Conservation (phyloP, 2,113 vertebrate species). For the Nothobranchius furzeri region DNA sequence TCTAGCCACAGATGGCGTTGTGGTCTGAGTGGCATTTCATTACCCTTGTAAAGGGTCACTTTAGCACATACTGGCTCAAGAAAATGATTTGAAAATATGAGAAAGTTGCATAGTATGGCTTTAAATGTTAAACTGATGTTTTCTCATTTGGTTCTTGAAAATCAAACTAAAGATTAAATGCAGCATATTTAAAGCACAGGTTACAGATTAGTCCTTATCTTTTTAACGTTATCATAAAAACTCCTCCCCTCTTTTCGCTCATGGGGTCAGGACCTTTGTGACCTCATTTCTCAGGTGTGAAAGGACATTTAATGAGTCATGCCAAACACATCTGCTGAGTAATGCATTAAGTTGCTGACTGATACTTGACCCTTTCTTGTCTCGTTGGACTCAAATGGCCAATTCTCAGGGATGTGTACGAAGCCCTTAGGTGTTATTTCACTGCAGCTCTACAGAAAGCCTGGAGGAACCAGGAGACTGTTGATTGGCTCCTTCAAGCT, state of each 20-base stretch:
- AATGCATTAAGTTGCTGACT: constrained; percentile 28
- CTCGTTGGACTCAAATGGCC: constrained; percentile 17
- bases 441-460: constrained; percentile 68
- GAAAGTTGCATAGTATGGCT: constrained; percentile 15
- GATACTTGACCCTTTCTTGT: constrained; percentile 69
- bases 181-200: too few relatives aligned
- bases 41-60: too few relatives aligned
- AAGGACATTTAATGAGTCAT: constrained; percentile 5
- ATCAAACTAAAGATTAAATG: too few relatives aligned
- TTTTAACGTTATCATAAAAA: too few relatives aligned
- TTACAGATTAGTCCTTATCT: too few relatives aligned
- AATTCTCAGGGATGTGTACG: constrained; percentile 22
- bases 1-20: too few relatives aligned
- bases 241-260: neutral
- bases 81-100: too few relatives aligned
- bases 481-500: constrained; percentile 58
- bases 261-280: neutral
- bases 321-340: constrained; percentile 8
- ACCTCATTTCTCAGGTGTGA: neutral
- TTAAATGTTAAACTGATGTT: constrained; percentile 63
- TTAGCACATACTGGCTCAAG: too few relatives aligned
- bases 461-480: constrained; percentile 61
- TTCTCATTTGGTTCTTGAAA: constrained; percentile 12
- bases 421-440: constrained; percentile 50
- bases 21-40: too few relatives aligned